Evolutionary conservation across 37 sponge, comb jelly and placozoan species (phyloP).

Genomic region (Cladorhizidae sp.): DNA sequence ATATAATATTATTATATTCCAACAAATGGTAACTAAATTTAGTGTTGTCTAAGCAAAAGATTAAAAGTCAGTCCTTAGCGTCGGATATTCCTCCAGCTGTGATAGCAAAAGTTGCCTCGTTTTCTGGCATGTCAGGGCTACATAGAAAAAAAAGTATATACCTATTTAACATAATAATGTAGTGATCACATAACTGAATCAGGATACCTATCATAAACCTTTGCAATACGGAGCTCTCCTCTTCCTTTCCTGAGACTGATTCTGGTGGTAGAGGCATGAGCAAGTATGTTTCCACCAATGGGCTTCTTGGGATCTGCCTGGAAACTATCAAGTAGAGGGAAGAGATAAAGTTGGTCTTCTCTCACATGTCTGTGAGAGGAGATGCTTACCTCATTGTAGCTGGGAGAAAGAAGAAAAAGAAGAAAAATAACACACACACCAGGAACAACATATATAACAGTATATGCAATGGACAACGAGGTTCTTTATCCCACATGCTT

Average conservation of each 20-base stretch:
- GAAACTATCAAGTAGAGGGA: constrained; percentile 56
- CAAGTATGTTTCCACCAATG: constrained; percentile 97
- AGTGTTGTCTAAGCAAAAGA: too few relatives aligned
- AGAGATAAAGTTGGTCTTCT: neutral
- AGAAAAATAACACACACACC: too few relatives aligned
- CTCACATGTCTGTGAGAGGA: too few relatives aligned
- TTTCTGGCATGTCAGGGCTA: constrained; percentile 98
- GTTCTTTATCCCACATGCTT: too few relatives aligned
- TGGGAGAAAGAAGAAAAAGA: neutral
- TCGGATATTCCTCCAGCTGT: constrained; percentile 94
- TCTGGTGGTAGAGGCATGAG: constrained; percentile 98
- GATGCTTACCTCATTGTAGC: constrained; percentile 31
- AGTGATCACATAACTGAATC: neutral
- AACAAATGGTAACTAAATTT: too few relatives aligned
- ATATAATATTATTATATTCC: too few relatives aligned
- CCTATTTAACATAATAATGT: neutral
- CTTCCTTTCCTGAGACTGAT: constrained; percentile 95
- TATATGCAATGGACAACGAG: too few relatives aligned
- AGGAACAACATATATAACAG: too few relatives aligned
- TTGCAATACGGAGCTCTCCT: constrained; percentile 95
- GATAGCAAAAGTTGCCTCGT: constrained; percentile 96
- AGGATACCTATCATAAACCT: constrained; percentile 93
- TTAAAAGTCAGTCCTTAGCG: constrained; percentile 85
- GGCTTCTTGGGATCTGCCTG: constrained; percentile 99
- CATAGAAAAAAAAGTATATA: constrained; percentile 3